These are phyloP conservation scores for Oscheius myriophilus DNA, from an alignment of 2,888 invertebrate species.

Conservation along the genomic window DNA sequence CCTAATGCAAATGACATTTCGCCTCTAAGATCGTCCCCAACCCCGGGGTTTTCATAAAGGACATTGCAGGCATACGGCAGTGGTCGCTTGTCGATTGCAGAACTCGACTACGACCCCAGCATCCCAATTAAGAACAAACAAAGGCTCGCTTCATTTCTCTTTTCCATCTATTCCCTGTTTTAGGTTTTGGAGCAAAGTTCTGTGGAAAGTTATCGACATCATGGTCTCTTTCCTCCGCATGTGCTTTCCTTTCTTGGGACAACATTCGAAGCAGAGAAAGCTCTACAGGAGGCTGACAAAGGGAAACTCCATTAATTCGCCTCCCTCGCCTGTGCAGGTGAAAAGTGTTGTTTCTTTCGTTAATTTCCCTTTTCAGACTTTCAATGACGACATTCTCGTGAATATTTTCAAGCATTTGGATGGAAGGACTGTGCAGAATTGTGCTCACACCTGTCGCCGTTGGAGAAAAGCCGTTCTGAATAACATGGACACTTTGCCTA, in stretches of 20 bases:
- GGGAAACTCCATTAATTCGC: neutral
- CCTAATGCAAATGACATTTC: no score
- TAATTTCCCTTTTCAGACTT: constrained; percentile 35
- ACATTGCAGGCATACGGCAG: constrained; percentile 51
- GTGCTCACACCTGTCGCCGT: constrained; percentile 46
- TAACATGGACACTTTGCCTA: constrained; percentile 35
- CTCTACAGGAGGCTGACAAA: constrained; percentile 14
- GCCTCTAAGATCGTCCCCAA: no score
- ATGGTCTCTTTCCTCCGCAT: constrained; percentile 13
- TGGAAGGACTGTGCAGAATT: constrained; percentile 31
- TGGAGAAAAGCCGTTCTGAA: constrained; percentile 44
- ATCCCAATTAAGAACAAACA: neutral
- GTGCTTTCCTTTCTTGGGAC: constrained; percentile 19
- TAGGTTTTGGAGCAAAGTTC: constrained; percentile 19
- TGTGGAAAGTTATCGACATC: constrained; percentile 20
- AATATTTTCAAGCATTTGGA: constrained; percentile 44
- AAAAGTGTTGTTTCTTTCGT: neutral
- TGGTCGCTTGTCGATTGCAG: constrained; percentile 50
- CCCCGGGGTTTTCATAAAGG: no score
- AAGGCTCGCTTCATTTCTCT: neutral
- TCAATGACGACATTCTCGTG: constrained; percentile 38
- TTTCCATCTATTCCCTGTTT: neutral
- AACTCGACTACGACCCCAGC: constrained; percentile 38
- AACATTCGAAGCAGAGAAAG: constrained; percentile 1
- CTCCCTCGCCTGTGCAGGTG: constrained; percentile 21